These are phyloP conservation scores for Frieseomelitta varia DNA, from an alignment of 1,140 invertebrate genomes.

Conservation along the genomic window DNA sequence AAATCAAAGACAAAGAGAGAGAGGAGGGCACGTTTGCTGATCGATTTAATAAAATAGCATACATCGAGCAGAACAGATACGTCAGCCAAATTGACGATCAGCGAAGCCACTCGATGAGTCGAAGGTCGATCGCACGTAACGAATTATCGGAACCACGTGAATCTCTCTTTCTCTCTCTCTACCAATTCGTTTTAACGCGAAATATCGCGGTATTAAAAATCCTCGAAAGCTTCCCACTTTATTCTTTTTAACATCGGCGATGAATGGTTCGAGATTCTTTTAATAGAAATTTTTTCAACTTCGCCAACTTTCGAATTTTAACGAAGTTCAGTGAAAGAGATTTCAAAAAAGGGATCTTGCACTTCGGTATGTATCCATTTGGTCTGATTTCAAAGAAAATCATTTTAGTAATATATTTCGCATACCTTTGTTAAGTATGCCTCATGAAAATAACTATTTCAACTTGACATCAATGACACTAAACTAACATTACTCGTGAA, in stretches of 20 bases:
- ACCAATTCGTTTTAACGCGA: background rate
- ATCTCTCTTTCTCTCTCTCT: background rate
- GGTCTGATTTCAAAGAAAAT: too few relatives aligned
- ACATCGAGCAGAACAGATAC: constrained; percentile 14
- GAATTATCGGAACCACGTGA: constrained; percentile 23
- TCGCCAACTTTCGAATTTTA: background rate
- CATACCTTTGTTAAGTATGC: too few relatives aligned
- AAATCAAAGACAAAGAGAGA: constrained; percentile 16
- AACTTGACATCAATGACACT: background rate
- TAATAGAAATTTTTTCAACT: background rate
- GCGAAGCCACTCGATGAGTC: constrained; percentile 43
- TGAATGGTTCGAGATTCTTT: background rate
- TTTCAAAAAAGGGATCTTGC: background rate
- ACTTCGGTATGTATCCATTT: background rate
- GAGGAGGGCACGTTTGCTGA: background rate
- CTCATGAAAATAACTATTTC: background rate
- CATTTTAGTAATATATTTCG: too few relatives aligned
- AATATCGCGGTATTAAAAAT: background rate
- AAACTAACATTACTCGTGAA: too few relatives aligned
- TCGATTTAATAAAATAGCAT: constrained; percentile 42
- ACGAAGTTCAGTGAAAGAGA: background rate
- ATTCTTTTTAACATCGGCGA: background rate
- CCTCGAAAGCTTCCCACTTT: background rate
- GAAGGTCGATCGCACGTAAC: constrained; percentile 41
- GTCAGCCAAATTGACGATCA: constrained; percentile 27